Evolutionary conservation across 2,888 invertebrate species (phyloP), one percentile per base, ranked within the genome.

Genomic region (Drosophila koepferae): DNA sequence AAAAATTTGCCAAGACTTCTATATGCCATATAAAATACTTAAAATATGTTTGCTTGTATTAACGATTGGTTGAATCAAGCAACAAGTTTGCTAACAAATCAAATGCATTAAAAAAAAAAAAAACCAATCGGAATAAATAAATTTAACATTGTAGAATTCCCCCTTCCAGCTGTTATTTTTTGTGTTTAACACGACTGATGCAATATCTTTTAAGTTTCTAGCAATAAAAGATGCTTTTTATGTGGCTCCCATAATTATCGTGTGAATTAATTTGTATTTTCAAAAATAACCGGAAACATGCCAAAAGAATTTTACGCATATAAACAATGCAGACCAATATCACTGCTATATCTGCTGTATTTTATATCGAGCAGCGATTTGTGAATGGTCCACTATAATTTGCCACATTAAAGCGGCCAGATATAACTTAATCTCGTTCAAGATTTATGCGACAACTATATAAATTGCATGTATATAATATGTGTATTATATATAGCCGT

Each of bases 391-490:
- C 36, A 43, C 59, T 62, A 62, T 55, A 72, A 80, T 78, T 77
- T 82, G 72, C 65, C 82, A 78, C 55, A 66, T 68, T 64, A 68
- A 69, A 49, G 63, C 61, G 55, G 28, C 49, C 18, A 55, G 46
- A 53, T 72, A 76, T 68, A 55, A 60, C 40, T 62, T 66, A 70
- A 86, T 81, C 81, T 71, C 44, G 38, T 38, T 31, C 49, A 74
- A 80, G 72, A 83, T 88, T 82, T 72, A 83, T 83, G 80, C 64
- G 80, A 65, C 73, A 72, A 55, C 55, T 31, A 68, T 66, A 65
- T 79, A 64, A 75, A 51, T 63, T 48, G 60, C 6, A 28, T 28
- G n/a, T 28, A 55, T 40, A 6, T 38, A 38, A 9, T 20, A 16
- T 40, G n/a, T n/a, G 7, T n/a, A 55, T 28, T 28, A 40, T 28